These are phyloP conservation scores for Puffinus mauretanicus DNA, from an alignment of 2,113 vertebrate species.

Conservation along the genomic window DNA sequence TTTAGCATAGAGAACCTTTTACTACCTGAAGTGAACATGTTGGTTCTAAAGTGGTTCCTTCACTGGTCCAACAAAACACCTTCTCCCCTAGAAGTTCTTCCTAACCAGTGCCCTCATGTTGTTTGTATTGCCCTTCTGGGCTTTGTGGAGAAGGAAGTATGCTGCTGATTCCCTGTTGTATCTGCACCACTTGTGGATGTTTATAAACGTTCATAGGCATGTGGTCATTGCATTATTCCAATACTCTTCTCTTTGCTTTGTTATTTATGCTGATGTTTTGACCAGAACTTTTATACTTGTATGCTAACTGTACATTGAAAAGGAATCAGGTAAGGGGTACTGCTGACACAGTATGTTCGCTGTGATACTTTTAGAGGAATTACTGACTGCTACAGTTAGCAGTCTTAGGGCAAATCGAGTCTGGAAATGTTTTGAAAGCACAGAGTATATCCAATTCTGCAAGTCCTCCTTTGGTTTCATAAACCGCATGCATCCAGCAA, in stretches of 20 bases:
- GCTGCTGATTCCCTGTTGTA: neutral
- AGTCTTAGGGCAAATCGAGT: neutral
- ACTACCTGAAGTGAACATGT: neutral
- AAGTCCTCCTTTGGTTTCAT: neutral
- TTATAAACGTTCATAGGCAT: fast-evolving
- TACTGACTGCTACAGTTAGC: neutral
- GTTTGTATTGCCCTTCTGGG: neutral
- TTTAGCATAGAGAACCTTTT: neutral
- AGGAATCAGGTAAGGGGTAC: neutral
- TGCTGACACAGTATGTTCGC: fast-evolving
- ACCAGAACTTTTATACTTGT: neutral
- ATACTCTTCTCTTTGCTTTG: neutral
- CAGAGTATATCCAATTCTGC: neutral
- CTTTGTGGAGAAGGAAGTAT: neutral
- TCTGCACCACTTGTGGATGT: neutral
- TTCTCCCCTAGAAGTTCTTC: neutral
- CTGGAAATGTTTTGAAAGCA: neutral
- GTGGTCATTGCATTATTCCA: neutral
- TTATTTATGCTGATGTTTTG: neutral
- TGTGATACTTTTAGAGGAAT: neutral
- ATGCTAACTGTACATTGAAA: neutral
- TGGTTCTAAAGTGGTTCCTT: neutral
- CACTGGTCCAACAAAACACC: neutral
- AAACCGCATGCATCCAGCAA: neutral
- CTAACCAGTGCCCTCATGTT: neutral